phyloP scores from a whole-genome alignment of 2,113 vertebrate genomes.

The Tyrannus savana region DNA sequence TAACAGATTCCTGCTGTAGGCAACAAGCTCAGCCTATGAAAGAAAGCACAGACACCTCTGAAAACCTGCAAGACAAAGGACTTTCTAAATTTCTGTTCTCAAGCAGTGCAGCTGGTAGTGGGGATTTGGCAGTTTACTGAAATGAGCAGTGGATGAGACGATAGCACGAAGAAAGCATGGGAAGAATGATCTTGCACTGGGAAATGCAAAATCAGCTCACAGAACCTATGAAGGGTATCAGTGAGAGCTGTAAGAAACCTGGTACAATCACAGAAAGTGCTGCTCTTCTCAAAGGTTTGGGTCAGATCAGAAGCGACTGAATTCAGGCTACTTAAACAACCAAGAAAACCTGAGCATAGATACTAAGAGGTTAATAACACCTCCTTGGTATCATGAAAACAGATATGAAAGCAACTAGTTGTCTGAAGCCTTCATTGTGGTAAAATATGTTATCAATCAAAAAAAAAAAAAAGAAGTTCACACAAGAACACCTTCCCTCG shows the following conservation, averaged over 20 bases:
- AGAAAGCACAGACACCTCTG: fast-evolving
- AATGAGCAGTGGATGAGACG: background rate
- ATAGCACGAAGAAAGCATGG: background rate
- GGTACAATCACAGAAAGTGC: background rate
- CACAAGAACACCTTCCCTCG: background rate
- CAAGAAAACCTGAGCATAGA: background rate
- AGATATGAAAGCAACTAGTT: background rate
- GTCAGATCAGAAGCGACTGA: background rate
- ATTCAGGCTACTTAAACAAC: background rate
- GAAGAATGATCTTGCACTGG: background rate
- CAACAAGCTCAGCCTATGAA: background rate
- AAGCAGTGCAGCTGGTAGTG: background rate
- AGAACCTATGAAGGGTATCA: background rate
- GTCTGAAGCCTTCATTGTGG: background rate
- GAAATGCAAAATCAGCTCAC: background rate
- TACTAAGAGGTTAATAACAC: background rate
- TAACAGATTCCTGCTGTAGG: background rate
- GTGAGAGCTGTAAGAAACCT: background rate
- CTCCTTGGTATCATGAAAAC: background rate
- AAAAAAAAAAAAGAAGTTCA: background rate
- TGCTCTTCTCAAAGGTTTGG: background rate
- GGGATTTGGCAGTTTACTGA: background rate
- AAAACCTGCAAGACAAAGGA: background rate
- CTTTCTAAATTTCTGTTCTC: background rate
- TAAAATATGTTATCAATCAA: background rate